phyloP scores from a whole-genome alignment of 1,140 invertebrate species.

The Brachionus paranguensis region DNA sequence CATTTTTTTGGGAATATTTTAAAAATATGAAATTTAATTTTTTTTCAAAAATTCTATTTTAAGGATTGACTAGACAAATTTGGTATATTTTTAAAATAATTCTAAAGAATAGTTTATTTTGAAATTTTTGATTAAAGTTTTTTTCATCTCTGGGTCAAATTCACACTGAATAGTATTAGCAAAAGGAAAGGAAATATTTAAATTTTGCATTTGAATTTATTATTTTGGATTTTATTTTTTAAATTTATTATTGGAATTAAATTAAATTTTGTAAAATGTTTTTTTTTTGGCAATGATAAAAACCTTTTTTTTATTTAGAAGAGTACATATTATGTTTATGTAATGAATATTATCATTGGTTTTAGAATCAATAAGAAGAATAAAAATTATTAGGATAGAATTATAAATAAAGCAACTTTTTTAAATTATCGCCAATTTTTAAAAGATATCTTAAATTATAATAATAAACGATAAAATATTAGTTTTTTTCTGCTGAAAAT shows the following conservation, averaged over 20 bases:
- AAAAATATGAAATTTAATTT: background rate
- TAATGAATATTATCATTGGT: background rate
- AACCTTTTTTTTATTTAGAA: background rate
- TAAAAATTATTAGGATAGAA: background rate
- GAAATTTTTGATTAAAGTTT: background rate
- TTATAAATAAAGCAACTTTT: background rate
- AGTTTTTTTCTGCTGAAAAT: background rate
- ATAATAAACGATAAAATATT: background rate
- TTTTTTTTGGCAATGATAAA: background rate
- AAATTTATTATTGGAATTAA: background rate
- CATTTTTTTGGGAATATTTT: constrained; percentile 5
- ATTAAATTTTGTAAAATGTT: background rate
- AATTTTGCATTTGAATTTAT: background rate
- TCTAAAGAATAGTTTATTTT: background rate
- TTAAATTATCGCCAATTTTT: background rate
- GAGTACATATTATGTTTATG: background rate
- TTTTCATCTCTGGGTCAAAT: background rate
- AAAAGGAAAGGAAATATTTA: background rate
- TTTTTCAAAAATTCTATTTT: background rate
- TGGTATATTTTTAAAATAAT: background rate
- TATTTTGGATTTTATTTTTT: background rate
- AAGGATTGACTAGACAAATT: background rate
- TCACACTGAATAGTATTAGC: background rate
- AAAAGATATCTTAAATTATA: background rate
- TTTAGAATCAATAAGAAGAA: background rate